Conservation (phyloP, 2,797 vertebrate genomes). For the Lagocephalus sceleratus region DNA sequence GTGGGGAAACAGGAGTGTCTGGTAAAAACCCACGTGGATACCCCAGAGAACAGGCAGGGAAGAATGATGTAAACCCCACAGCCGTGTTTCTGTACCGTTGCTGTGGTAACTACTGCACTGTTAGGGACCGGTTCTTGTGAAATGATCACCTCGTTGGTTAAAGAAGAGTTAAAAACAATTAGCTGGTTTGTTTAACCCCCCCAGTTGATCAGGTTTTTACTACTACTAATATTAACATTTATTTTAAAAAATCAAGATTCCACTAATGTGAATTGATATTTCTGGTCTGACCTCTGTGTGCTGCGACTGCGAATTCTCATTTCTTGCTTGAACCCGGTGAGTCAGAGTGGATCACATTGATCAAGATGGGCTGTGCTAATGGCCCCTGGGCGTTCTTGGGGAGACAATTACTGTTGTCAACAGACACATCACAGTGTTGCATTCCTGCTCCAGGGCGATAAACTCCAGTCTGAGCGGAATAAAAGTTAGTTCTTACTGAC, state of each 20-base stretch:
- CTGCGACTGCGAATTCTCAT: slow-evolving; percentile 14
- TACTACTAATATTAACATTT: too few relatives aligned
- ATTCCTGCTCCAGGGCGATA: slow-evolving; percentile 9
- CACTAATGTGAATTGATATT: too few relatives aligned
- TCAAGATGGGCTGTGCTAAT: slow-evolving; percentile 29
- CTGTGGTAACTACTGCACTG: neutral
- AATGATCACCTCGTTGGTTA: neutral
- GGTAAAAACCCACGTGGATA: neutral
- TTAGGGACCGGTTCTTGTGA: neutral
- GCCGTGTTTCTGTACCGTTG: too few relatives aligned
- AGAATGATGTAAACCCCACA: too few relatives aligned
- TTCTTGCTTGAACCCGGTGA: slow-evolving; percentile 18
- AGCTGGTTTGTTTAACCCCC: too few relatives aligned
- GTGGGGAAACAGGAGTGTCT: neutral
- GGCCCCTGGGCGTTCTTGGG: slow-evolving; percentile 12
- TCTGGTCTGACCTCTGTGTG: too few relatives aligned
- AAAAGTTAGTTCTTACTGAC: neutral
- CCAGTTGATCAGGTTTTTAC: too few relatives aligned
- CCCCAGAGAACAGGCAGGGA: too few relatives aligned
- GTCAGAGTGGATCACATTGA: slow-evolving; percentile 31
- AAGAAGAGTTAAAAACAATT: slow-evolving; percentile 5
- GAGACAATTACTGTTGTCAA: slow-evolving; percentile 18
- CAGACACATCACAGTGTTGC: slow-evolving; percentile 19
- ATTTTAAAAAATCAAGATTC: too few relatives aligned
- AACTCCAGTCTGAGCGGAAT: slow-evolving; percentile 7